phyloP scores from a whole-genome alignment of 2,797 vertebrate genomes.

The Sebastiscus albofasciatus region DNA sequence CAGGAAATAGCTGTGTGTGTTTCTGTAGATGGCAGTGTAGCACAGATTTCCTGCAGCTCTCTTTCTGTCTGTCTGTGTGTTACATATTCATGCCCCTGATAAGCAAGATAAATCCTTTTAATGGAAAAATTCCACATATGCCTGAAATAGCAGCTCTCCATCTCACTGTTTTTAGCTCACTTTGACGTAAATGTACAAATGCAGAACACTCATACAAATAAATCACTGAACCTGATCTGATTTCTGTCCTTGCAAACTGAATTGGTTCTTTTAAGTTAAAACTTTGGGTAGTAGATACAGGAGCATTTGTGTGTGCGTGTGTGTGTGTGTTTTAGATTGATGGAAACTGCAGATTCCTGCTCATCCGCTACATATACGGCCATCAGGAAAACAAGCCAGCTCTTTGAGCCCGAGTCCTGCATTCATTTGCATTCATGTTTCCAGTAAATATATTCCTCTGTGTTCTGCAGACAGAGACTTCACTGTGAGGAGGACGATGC shows the following conservation, averaged over 20 bases:
- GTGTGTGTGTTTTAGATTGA: slow-evolving; percentile 32
- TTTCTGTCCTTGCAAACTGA: slow-evolving; percentile 12
- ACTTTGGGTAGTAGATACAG: slow-evolving; percentile 1
- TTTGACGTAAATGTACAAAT: slow-evolving; percentile 15
- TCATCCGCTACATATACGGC: slow-evolving; percentile 37
- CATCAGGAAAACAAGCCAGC: slow-evolving; percentile 58
- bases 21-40: slow-evolving; percentile 81
- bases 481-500: slow-evolving; percentile 53
- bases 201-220: neutral
- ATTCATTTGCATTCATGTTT: slow-evolving; percentile 76
- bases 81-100: slow-evolving; percentile 23
- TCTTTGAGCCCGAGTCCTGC: slow-evolving; percentile 65
- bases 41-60: slow-evolving; percentile 45
- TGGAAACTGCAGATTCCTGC: slow-evolving; percentile 62
- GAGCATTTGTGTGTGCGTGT: neutral
- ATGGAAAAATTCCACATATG: slow-evolving; percentile 26
- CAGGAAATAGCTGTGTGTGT: slow-evolving; percentile 15
- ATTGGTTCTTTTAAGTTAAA: slow-evolving; percentile 27
- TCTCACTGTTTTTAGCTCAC: slow-evolving; percentile 12
- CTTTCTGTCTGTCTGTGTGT: neutral
- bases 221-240: slow-evolving; percentile 19
- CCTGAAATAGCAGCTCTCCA: slow-evolving; percentile 27
- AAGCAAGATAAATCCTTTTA: slow-evolving; percentile 45
- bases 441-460: slow-evolving; percentile 65
- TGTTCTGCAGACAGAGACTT: slow-evolving; percentile 61